These are phyloP conservation scores for Acromyrmex charruanus DNA, from an alignment of 1,140 invertebrate genomes.

Conservation along the genomic window DNA sequence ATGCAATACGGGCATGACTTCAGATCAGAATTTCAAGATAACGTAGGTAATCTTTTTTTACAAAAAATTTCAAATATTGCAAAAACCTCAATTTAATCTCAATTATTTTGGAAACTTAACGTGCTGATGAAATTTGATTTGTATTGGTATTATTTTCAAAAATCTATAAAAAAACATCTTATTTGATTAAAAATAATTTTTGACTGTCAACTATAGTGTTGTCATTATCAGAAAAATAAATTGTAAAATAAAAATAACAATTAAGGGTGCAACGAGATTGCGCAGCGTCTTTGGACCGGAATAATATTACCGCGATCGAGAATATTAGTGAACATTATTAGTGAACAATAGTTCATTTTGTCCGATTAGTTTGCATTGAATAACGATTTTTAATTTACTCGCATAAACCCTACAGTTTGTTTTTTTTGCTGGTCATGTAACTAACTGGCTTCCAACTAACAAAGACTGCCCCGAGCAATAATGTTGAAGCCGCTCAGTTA, in stretches of 20 bases:
- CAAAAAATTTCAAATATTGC: no score
- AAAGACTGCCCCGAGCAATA: slow-evolving; percentile 58
- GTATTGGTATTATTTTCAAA: no score
- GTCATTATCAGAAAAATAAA: background rate
- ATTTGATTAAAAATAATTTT: no score
- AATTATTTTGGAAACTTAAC: no score
- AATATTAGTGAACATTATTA: background rate
- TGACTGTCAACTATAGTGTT: no score
- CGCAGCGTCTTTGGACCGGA: background rate
- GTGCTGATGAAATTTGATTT: no score
- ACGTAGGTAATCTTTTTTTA: no score
- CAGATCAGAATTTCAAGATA: no score
- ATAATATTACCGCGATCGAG: background rate
- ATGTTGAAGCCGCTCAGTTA: slow-evolving; percentile 52
- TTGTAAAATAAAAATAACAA: background rate
- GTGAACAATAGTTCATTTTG: background rate
- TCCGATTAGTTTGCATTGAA: slow-evolving; percentile 34
- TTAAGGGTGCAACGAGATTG: background rate
- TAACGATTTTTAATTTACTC: slow-evolving; percentile 48
- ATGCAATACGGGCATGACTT: no score
- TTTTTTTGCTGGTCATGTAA: slow-evolving; percentile 44
- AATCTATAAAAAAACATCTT: no score
- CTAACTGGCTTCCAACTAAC: slow-evolving; percentile 46
- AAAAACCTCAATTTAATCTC: no score
- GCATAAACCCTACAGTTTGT: background rate